A percentile compares a stretch with the other conserved stretches of the same genome.
phyloP scores from a whole-genome alignment of 2,113 vertebrate genomes.

The Physeter macrocephalus region DNA sequence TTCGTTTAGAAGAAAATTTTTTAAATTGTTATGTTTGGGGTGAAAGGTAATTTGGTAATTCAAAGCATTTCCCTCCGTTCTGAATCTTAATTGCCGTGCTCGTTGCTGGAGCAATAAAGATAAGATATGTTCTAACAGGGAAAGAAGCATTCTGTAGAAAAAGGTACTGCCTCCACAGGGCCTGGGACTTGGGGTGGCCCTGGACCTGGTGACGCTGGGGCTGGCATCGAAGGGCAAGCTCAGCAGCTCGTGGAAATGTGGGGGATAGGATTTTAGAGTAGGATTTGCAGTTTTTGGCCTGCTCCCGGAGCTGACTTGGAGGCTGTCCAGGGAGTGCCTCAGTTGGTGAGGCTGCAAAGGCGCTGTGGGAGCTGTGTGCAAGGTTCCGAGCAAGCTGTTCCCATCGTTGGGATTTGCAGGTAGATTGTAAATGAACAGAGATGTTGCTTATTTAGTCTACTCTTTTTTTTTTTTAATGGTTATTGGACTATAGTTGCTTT shows the following conservation, averaged over 20 bases:
- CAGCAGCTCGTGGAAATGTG: background rate
- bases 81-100: background rate
- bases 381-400: background rate
- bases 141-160: background rate
- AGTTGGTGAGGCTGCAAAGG: background rate
- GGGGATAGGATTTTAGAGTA: background rate
- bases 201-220: fast-evolving
- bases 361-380: no score
- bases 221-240: background rate
- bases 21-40: background rate
- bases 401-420: background rate
- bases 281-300: fast-evolving
- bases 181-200: background rate
- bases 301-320: background rate
- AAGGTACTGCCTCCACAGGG: fast-evolving
- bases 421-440: background rate
- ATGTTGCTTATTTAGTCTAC: background rate
- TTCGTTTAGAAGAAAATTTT: background rate
- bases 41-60: background rate
- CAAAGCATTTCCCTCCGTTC: background rate
- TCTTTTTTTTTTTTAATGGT: background rate
- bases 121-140: background rate
- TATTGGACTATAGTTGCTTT: no score
- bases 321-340: background rate
- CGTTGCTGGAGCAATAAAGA: background rate